Conservation (phyloP, 1,140 invertebrate species). For the Samia ricini region DNA sequence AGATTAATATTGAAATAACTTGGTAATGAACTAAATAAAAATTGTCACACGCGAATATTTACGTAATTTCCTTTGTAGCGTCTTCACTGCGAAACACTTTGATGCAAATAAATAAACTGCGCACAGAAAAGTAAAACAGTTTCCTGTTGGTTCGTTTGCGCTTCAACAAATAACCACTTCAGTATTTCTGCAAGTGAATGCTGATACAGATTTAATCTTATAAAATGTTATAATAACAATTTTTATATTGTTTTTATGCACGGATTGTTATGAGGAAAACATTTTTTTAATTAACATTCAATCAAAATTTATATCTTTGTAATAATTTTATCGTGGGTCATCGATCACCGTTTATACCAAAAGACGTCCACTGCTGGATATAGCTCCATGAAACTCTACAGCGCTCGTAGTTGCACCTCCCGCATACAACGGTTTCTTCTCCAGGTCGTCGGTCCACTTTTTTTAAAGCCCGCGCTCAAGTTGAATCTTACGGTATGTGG, state of each 20-base stretch:
- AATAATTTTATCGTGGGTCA: too few relatives aligned
- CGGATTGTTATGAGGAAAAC: not conserved
- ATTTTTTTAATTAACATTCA: not conserved
- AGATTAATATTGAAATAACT: too few relatives aligned
- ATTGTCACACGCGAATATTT: not conserved
- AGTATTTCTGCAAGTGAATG: not conserved
- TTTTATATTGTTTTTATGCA: not conserved
- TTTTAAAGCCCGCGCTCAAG: too few relatives aligned
- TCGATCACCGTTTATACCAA: too few relatives aligned
- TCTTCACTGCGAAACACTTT: not conserved
- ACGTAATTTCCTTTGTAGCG: not conserved
- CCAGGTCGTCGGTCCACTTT: too few relatives aligned
- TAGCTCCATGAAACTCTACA: too few relatives aligned
- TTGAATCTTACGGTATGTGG: too few relatives aligned
- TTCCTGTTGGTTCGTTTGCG: conserved; percentile 4
- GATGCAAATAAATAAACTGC: not conserved
- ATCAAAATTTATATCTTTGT: too few relatives aligned
- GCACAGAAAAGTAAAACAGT: conserved; percentile 9
- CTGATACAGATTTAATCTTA: not conserved
- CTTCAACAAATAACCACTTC: not conserved
- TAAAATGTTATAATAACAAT: not conserved
- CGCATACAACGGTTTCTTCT: too few relatives aligned
- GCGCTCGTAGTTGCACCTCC: too few relatives aligned
- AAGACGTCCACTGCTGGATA: too few relatives aligned
- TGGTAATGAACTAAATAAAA: not conserved